These are phyloP conservation scores for Drosophila lini DNA, from an alignment of 1,140 invertebrate genomes.

Conservation along the genomic window DNA sequence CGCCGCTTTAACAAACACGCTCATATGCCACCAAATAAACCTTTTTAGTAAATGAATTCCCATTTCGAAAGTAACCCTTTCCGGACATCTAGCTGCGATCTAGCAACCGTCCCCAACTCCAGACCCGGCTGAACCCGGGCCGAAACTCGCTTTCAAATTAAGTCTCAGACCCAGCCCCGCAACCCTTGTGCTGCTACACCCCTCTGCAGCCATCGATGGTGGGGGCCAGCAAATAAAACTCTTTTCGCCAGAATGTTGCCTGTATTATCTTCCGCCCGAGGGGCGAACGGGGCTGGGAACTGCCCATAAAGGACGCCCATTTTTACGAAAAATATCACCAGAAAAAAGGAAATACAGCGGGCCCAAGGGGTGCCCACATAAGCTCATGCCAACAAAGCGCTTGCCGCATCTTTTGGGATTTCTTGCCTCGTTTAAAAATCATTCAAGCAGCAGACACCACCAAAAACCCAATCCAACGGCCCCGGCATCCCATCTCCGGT, in stretches of 20 bases:
- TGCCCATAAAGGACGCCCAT: slow-evolving; percentile 61
- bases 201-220: slow-evolving; percentile 4
- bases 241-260: slow-evolving; percentile 56
- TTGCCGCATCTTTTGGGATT: slow-evolving; percentile 81
- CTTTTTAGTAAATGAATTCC: slow-evolving; percentile 46
- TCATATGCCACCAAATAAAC: slow-evolving; percentile 15
- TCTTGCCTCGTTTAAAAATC: slow-evolving; percentile 83
- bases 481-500: slow-evolving; percentile 17
- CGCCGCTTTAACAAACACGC: neutral
- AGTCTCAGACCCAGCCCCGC: slow-evolving; percentile 37
- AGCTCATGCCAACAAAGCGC: slow-evolving; percentile 74
- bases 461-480: slow-evolving; percentile 49
- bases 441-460: slow-evolving; percentile 81
- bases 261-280: slow-evolving; percentile 65
- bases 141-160: slow-evolving; percentile 44
- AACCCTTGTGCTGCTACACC: slow-evolving; percentile 21
- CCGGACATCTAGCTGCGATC: slow-evolving; percentile 39
- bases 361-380: slow-evolving; percentile 57
- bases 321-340: slow-evolving; percentile 60
- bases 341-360: slow-evolving; percentile 35
- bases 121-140: neutral
- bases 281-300: slow-evolving; percentile 25
- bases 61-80: slow-evolving; percentile 35
- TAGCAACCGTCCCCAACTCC: slow-evolving; percentile 13
- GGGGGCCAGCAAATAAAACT: slow-evolving; percentile 56